Evolutionary conservation across 2,888 invertebrate genomes (phyloP).

Genomic region (Xestia rhomboidea): DNA sequence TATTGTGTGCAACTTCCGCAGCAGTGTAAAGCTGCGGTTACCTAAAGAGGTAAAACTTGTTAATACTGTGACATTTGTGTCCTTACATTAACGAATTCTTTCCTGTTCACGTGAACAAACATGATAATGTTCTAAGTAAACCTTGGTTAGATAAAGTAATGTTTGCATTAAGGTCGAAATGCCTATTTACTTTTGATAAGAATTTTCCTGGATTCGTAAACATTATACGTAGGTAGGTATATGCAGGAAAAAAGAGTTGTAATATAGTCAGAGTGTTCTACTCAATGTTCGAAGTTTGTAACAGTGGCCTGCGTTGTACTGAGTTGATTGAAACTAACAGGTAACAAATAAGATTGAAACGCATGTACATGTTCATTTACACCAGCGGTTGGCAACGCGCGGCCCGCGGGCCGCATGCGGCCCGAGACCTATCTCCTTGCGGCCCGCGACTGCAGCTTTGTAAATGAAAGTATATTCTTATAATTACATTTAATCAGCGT

Average conservation of each 20-base stretch:
- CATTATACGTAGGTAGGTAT: no score
- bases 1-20: neutral
- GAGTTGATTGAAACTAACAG: conserved; percentile 46
- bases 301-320: neutral
- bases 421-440: no score
- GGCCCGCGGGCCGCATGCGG: no score
- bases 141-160: conserved; percentile 13
- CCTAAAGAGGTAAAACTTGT: conserved; percentile 3
- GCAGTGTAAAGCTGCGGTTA: neutral
- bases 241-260: neutral
- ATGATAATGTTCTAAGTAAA: conserved; percentile 21
- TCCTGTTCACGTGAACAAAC: conserved; percentile 19
- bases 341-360: conserved; percentile 42
- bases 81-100: conserved; percentile 23
- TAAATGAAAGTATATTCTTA: no score
- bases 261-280: conserved; percentile 7
- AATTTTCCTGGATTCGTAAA: conserved; percentile 14
- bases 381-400: no score
- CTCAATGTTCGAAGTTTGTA: neutral
- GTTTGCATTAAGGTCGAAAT: conserved; percentile 9
- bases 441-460: no score
- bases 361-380: conserved; percentile 10
- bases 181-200: neutral
- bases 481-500: no score
- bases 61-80: conserved; percentile 17